A percentile compares a stretch with the other conserved stretches of the same genome.
Evolutionary conservation across 1,140 invertebrate species (phyloP).

Genomic region (Drosophila pallidifrons): DNA sequence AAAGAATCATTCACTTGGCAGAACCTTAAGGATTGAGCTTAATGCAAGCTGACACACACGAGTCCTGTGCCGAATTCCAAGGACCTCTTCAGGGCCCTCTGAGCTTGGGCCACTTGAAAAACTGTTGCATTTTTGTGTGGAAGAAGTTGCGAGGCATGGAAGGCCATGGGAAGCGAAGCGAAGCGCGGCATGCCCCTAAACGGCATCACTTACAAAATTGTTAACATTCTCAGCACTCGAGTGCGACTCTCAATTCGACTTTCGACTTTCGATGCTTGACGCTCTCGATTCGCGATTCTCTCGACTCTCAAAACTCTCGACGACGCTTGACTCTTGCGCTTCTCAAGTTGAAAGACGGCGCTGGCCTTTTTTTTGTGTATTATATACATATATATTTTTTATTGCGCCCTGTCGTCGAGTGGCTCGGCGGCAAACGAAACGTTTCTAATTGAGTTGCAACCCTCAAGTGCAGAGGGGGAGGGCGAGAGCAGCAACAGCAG

Average conservation of each 20-base stretch:
- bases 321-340: conserved; percentile 13
- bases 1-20: conserved; percentile 9
- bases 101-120: conserved; percentile 47
- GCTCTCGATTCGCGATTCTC: neutral
- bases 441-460: conserved; percentile 55
- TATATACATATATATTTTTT: neutral
- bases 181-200: conserved; percentile 50
- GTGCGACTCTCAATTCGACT: conserved; percentile 4
- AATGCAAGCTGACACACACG: conserved; percentile 78
- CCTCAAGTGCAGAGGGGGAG: conserved; percentile 10
- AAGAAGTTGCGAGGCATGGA: no score
- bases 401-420: conserved; percentile 19
- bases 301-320: neutral
- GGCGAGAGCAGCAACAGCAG: neutral
- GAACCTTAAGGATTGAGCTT: conserved; percentile 50
- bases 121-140: conserved; percentile 69
- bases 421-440: conserved; percentile 33
- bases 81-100: conserved; percentile 12
- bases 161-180: conserved; percentile 54
- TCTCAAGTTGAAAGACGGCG: conserved; percentile 24
- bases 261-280: conserved; percentile 8
- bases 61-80: conserved; percentile 10
- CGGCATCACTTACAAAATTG: conserved; percentile 77
- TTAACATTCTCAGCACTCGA: conserved; percentile 65
- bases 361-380: neutral